These are phyloP conservation scores for Teleopsis dalmanni DNA, from an alignment of 1,140 invertebrate genomes.

Conservation along the genomic window DNA sequence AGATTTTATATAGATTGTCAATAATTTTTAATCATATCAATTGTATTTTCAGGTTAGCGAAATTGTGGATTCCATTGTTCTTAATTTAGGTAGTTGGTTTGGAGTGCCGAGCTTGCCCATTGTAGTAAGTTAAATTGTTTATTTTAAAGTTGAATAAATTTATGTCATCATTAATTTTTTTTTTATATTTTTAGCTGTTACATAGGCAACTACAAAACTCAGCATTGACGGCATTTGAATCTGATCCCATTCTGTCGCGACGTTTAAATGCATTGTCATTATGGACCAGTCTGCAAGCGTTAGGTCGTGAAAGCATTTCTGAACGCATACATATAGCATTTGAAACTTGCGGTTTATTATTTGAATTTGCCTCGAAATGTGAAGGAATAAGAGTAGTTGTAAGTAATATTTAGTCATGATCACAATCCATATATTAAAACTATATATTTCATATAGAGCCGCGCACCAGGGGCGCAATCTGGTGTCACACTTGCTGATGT, in stretches of 20 bases:
- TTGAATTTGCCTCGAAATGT: conserved; percentile 63
- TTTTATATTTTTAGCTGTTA: conserved; percentile 21
- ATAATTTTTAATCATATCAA: conserved; percentile 9
- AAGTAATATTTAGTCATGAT: no score
- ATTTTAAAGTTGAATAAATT: conserved; percentile 26
- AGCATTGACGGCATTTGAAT: conserved; percentile 63
- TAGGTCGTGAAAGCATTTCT: conserved; percentile 69
- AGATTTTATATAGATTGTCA: conserved; percentile 5
- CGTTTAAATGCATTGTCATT: conserved; percentile 70
- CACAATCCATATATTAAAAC: background rate
- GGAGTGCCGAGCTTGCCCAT: conserved; percentile 86
- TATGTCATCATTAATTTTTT: background rate
- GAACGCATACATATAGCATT: conserved; percentile 66
- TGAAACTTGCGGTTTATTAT: conserved; percentile 64
- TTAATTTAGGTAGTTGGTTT: conserved; percentile 81
- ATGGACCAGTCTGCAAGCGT: conserved; percentile 70
- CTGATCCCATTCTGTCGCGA: conserved; percentile 52
- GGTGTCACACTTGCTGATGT: conserved; percentile 32
- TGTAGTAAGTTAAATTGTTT: conserved; percentile 57
- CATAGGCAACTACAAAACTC: conserved; percentile 55
- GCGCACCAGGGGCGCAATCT: conserved; percentile 36
- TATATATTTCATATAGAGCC: conserved; percentile 23
- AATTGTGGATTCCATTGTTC: conserved; percentile 76
- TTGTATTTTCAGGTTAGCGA: conserved; percentile 12
- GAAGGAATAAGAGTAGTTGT: conserved; percentile 67